Base-by-base conservation (phyloP, 2,113 vertebrate genomes). In the Cephalopholis sonnerati region DNA sequence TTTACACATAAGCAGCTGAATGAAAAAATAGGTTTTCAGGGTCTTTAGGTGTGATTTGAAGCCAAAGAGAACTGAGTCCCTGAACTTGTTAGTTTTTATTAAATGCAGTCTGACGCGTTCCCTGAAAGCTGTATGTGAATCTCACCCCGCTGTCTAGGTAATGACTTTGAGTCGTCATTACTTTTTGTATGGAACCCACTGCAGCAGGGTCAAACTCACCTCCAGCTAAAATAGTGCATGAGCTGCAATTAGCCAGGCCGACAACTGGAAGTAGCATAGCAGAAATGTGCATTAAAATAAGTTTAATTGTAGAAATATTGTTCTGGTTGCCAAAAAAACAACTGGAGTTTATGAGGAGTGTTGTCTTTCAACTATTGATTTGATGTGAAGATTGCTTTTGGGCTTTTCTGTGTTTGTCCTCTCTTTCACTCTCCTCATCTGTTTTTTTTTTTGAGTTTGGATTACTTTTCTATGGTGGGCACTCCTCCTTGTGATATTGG, bases 401-500 rank as follows among this genome's bases (percentile, higher is more conserved):
- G 50, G 24, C 59, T 68, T 46, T 17, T 7, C 13, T n/a, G 74
- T 55, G n/a, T 67, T 77, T 36, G 0, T 32, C 61, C 25, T 63
- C 50, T 53, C 64, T 66, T 57, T 87, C 74, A 54, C 62, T 79
- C 63, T 12, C 36, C 54, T 74, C 54, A 24, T 89, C 54, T 39
- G 54, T 62, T 90, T 81, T 74, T 87, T 89, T 84, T n/a, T n/a
- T n/a, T 79, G 78, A 83, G 83, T 74, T 77, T 87, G 73, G 65
- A 71, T 73, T 61, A 66, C 24, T 62, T 51, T 62, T 74, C 50
- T 55, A 36, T 5, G 0, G 32, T 9, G 20, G 55, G 55, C 80
- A 66, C 48, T 71, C 55, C 79, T 79, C 18, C 29, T 57, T 27
- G 65, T 7, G 2, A 71, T 77, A 87, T 84, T 84, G 70, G 69